Base-by-base conservation (phyloP, 2,113 vertebrate genomes). In the Crotophaga sulcirostris region DNA sequence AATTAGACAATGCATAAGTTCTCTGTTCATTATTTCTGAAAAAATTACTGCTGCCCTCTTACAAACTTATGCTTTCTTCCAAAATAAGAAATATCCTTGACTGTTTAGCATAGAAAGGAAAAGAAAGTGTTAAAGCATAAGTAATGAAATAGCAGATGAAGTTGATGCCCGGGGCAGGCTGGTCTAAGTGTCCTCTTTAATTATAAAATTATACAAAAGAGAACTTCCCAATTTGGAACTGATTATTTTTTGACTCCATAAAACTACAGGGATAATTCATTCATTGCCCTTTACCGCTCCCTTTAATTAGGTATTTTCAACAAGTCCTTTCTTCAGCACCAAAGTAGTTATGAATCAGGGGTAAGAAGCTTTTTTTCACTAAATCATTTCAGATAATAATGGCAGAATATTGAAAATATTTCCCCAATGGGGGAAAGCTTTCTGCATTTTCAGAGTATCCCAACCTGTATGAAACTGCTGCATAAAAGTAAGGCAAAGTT, bases 201-300 rank as follows among this genome's bases (percentile, higher is more conserved):
- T 94, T 93, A 94, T 77, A 83, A 96, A 96, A 96, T 96, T 92
- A 96, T 92, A 96, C 83, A 89, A 93, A 93, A 92, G 56, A 87
- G 73, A 54, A 81, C 38, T 89, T 93, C 79, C 34, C 72, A 92
- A 87, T 96, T 95, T 92, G 64, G 83, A 89, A 64, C 83, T 89
- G 93, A 90, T 95, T 94, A 93, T 86, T 97, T 96, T 91, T 84
- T 96, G 1, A 58, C 83, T 96, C 93, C 68, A 75, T 72, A 54
- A 88, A 95, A 72, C 90, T 84, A 84, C 66, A 84, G 45, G 58
- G 45, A 93, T 94, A 97, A 97, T 96, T 92, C 82, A 94, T 96
- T 96, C 93, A 92, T 88, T 96, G 93, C 94, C 96, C 96, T 96
- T 94, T 96, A 84, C 88, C 84, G 80, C 60, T 75, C 68, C 58